phyloP scores from a whole-genome alignment of 2,113 vertebrate genomes.

The Scytalopus superciliaris region DNA sequence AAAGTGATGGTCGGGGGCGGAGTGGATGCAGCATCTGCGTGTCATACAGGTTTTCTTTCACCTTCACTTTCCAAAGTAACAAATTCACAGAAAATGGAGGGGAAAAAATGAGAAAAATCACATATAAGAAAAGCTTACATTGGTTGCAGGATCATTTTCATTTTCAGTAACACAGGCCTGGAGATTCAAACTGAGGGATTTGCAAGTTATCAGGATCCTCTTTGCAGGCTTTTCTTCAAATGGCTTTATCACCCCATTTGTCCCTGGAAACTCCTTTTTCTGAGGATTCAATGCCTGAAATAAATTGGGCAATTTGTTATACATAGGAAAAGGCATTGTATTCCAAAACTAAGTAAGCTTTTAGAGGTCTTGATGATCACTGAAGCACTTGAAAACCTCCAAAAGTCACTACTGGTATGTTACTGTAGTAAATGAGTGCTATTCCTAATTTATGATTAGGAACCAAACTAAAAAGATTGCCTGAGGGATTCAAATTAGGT shows the following conservation, averaged over 20 bases:
- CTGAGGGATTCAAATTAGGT: background rate
- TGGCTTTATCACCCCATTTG: slow-evolving; percentile 78
- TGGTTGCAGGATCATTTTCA: slow-evolving; percentile 87
- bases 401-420: background rate
- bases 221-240: slow-evolving; percentile 91
- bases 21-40: accelerated
- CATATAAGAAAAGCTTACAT: slow-evolving; percentile 76
- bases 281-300: slow-evolving; percentile 84
- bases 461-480: background rate
- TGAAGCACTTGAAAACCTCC: background rate
- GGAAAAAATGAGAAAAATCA: background rate
- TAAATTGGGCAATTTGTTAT: background rate
- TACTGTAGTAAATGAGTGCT: background rate
- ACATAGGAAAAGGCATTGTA: background rate
- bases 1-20: background rate
- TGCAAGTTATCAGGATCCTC: slow-evolving; percentile 88
- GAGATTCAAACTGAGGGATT: slow-evolving; percentile 87
- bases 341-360: background rate
- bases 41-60: background rate
- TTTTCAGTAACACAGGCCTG: slow-evolving; percentile 91
- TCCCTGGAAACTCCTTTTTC: slow-evolving; percentile 76
- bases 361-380: background rate
- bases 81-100: background rate
- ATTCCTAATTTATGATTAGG: background rate
- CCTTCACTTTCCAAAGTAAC: background rate